A percentile compares a stretch with the other conserved stretches of the same genome.
Evolutionary conservation across 2,797 vertebrate species (phyloP).

Genomic region (Oreortyx pictus): DNA sequence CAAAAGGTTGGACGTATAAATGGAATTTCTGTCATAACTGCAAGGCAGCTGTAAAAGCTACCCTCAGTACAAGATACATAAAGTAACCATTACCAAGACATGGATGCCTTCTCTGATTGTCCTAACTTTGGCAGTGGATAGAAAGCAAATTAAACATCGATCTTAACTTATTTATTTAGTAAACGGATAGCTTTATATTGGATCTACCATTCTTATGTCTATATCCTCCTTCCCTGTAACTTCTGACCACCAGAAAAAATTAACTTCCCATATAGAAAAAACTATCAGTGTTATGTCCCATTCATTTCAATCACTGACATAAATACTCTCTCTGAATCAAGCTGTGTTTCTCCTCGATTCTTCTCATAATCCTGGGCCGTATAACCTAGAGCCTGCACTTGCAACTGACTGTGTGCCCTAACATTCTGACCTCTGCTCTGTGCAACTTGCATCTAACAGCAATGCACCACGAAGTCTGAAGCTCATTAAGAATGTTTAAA

Average conservation of each 20-base stretch:
- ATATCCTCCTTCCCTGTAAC: not conserved
- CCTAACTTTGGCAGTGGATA: not conserved
- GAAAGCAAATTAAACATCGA: slow-evolving; percentile 2
- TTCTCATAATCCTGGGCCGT: rapidly evolving
- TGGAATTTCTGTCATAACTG: not conserved
- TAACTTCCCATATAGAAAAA: not conserved
- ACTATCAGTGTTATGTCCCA: rapidly evolving
- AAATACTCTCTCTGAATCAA: not conserved
- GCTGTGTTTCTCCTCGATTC: not conserved
- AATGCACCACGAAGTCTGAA: not conserved
- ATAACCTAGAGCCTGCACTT: not conserved
- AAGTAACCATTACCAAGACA: not conserved
- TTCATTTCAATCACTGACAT: not conserved
- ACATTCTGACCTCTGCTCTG: not conserved
- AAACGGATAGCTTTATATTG: not conserved
- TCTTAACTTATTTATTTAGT: not conserved
- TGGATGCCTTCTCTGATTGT: not conserved
- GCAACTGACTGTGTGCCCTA: not conserved
- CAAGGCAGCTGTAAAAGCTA: not conserved
- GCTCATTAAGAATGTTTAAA: not conserved
- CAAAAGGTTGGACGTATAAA: not conserved
- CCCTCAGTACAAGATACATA: not conserved
- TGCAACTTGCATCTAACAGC: not conserved
- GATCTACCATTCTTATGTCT: not conserved
- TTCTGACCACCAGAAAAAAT: not conserved